These are phyloP conservation scores for Coranthus polyacanthus DNA, from an alignment of 2,797 vertebrate genomes.

Conservation along the genomic window DNA sequence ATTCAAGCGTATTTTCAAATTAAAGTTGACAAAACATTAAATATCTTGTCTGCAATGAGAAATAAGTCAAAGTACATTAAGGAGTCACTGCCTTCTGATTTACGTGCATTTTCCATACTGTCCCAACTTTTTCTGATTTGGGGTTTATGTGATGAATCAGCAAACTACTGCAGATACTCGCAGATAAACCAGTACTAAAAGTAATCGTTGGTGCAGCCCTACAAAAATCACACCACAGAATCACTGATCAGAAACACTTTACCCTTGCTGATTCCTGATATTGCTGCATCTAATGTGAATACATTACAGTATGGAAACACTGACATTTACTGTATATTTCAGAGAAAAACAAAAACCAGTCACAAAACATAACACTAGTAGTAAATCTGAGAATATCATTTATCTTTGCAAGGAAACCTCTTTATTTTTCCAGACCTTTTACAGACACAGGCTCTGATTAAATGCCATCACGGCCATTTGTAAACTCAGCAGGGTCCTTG, in stretches of 20 bases:
- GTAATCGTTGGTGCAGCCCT: too few relatives aligned
- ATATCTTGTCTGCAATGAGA: too few relatives aligned
- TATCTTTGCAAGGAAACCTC: neutral
- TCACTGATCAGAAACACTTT: neutral
- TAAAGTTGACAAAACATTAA: too few relatives aligned
- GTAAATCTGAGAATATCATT: neutral
- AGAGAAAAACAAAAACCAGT: slow-evolving; percentile 13
- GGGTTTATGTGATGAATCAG: too few relatives aligned
- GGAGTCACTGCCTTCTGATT: too few relatives aligned
- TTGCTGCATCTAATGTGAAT: neutral
- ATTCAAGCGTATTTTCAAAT: too few relatives aligned
- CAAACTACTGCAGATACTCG: too few relatives aligned
- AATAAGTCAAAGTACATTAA: too few relatives aligned
- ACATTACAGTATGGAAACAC: neutral
- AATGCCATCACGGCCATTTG: slow-evolving; percentile 39
- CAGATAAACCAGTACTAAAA: too few relatives aligned
- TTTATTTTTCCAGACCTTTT: neutral
- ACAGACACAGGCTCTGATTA: slow-evolving; percentile 62
- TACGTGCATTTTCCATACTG: too few relatives aligned
- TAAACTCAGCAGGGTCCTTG: slow-evolving; percentile 62
- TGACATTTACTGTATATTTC: neutral
- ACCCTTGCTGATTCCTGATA: too few relatives aligned
- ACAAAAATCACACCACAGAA: neutral
- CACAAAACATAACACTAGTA: slow-evolving; percentile 5
- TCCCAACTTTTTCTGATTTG: too few relatives aligned